phyloP scores from a whole-genome alignment of 2,888 invertebrate genomes.

The Lycaena phlaeas region DNA sequence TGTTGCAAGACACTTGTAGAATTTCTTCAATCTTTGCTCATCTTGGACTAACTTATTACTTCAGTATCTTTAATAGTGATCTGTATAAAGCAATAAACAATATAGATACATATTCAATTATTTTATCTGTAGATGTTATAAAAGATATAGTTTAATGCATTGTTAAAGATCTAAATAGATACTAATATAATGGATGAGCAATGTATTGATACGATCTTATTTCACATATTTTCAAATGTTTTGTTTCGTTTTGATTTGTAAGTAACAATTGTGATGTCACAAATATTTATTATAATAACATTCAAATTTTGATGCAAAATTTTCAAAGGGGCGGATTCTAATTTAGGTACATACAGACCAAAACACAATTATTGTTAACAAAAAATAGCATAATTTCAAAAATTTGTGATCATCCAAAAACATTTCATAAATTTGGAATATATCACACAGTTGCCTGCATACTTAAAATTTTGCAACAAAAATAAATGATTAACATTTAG shows the following conservation, averaged over 20 bases:
- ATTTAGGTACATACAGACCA: too few species aligned
- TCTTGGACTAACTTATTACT: constrained; percentile 31
- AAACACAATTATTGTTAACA: too few species aligned
- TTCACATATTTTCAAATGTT: constrained; percentile 72
- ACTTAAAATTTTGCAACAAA: constrained; percentile 7
- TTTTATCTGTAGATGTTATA: constrained; percentile 21
- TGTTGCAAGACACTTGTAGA: constrained; percentile 19
- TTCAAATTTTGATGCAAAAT: constrained; percentile 2
- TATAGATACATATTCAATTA: constrained; percentile 18
- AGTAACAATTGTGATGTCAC: constrained; percentile 23
- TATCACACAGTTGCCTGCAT: too few species aligned
- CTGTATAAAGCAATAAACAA: constrained; percentile 23
- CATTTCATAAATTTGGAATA: too few species aligned
- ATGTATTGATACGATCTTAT: constrained; percentile 49
- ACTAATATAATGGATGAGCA: constrained; percentile 54
- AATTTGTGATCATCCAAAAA: too few species aligned
- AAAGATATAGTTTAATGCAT: constrained; percentile 22
- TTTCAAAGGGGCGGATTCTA: too few species aligned
- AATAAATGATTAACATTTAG: background rate
- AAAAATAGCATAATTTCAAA: too few species aligned
- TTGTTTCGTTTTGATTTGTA: constrained; percentile 31
- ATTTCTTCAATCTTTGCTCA: constrained; percentile 55
- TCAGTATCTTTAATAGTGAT: constrained; percentile 17
- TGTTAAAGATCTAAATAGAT: constrained; percentile 20
- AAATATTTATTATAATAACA: background rate